Conservation (phyloP, 2,113 vertebrate genomes). For the Peucedramus taeniatus region DNA sequence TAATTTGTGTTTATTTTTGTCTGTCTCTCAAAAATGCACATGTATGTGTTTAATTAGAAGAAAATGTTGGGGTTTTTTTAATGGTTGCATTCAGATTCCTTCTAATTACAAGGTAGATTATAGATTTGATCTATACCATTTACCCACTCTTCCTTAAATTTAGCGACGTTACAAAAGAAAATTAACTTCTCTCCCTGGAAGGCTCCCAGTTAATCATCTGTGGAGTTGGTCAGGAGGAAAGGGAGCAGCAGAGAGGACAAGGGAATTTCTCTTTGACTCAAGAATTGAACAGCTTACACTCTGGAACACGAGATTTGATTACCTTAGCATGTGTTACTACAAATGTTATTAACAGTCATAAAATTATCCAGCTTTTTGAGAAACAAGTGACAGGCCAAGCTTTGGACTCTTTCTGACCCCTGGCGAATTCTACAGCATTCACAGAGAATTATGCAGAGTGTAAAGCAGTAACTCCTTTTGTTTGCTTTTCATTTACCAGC, state of each 20-base stretch:
- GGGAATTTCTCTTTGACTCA: constrained; percentile 15
- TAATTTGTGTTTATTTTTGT: constrained; percentile 23
- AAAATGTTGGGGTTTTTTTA: neutral
- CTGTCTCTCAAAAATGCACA: neutral
- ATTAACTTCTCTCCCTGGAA: constrained; percentile 18
- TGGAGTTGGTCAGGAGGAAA: neutral
- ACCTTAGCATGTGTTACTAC: constrained; percentile 35
- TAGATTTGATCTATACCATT: neutral
- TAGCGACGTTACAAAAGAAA: neutral
- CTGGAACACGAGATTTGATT: constrained; percentile 29
- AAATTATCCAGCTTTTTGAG: constrained; percentile 20
- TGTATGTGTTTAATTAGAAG: neutral
- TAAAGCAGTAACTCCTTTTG: neutral
- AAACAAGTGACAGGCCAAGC: neutral
- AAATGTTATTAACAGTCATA: constrained; percentile 46
- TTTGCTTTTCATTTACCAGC: constrained; percentile 37
- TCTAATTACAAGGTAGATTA: neutral
- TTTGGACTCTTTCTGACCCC: constrained; percentile 32
- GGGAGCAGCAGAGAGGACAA: neutral
- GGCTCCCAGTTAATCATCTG: constrained; percentile 18
- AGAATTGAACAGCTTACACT: constrained; percentile 2
- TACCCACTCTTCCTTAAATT: neutral
- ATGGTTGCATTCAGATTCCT: neutral
- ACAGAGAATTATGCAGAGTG: neutral
- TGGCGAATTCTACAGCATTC: neutral